These are phyloP conservation scores for Erinaceus europaeus DNA, from an alignment of 2,113 vertebrate genomes.

Conservation along the genomic window DNA sequence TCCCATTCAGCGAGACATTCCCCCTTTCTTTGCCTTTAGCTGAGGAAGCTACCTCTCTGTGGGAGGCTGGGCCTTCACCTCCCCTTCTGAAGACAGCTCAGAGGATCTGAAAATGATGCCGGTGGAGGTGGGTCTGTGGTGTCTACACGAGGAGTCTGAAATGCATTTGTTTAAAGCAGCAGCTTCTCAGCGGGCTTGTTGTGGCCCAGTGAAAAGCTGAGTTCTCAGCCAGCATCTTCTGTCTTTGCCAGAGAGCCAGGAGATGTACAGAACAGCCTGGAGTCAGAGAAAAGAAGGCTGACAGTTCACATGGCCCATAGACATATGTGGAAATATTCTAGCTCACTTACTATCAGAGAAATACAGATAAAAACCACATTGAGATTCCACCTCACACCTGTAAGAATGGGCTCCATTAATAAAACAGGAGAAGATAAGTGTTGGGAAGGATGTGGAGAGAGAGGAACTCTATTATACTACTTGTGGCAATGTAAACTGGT, in stretches of 20 bases:
- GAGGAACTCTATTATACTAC: no score
- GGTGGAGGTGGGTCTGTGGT: not conserved
- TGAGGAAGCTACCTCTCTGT: conserved; percentile 8
- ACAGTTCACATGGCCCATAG: no score
- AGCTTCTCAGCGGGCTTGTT: not conserved
- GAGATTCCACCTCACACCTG: no score
- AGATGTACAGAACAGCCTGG: not conserved
- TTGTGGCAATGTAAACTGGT: no score
- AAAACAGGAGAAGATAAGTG: no score
- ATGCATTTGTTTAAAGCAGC: not conserved
- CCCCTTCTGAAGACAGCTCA: not conserved
- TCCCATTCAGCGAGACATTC: not conserved
- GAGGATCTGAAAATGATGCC: not conserved
- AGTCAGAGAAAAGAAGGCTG: not conserved
- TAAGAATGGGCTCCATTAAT: no score
- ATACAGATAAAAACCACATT: no score
- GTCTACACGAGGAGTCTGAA: not conserved
- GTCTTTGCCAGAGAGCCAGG: not conserved
- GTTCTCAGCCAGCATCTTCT: not conserved
- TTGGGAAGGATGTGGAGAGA: no score
- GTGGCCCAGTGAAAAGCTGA: not conserved
- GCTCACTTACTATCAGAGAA: no score
- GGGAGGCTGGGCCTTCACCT: not conserved
- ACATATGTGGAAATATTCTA: no score
- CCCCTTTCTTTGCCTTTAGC: not conserved